Evolutionary conservation across 2,797 vertebrate species (phyloP).

Genomic region (Notamacropus eugenii): DNA sequence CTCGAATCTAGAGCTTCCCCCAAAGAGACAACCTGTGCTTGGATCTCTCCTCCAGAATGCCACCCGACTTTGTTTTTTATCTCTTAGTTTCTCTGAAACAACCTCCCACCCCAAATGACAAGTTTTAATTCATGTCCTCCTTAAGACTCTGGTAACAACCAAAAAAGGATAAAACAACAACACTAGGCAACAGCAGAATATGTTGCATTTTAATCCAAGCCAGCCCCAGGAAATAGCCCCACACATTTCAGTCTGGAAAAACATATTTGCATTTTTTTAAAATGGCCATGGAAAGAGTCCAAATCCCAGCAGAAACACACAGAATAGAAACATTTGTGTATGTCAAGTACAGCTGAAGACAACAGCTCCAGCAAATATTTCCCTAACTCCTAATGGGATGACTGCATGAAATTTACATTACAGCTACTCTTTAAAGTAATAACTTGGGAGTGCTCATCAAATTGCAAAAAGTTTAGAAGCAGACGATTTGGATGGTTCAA

Average conservation of each 20-base stretch:
- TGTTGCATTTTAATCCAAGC: conserved; percentile 4
- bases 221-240: conserved; percentile 11
- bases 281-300: conserved; percentile 25
- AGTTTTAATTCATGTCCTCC: background rate
- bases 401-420: background rate
- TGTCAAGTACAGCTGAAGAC: background rate
- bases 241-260: conserved; percentile 15
- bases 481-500: conserved; percentile 9
- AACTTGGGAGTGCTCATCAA: conserved; percentile 50
- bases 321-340: conserved; percentile 60
- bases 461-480: conserved; percentile 29
- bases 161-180: background rate
- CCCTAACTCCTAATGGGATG: conserved; percentile 59
- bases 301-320: background rate
- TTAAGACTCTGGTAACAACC: background rate
- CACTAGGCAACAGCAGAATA: background rate
- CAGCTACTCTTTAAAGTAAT: conserved; percentile 22
- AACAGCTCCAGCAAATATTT: conserved; percentile 52
- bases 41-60: background rate
- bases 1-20: background rate
- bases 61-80: background rate
- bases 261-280: rapidly evolving
- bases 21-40: background rate
- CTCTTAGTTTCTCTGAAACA: background rate
- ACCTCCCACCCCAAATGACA: background rate